phyloP scores from a whole-genome alignment of 2,113 vertebrate species.

The Haemorhous mexicanus region DNA sequence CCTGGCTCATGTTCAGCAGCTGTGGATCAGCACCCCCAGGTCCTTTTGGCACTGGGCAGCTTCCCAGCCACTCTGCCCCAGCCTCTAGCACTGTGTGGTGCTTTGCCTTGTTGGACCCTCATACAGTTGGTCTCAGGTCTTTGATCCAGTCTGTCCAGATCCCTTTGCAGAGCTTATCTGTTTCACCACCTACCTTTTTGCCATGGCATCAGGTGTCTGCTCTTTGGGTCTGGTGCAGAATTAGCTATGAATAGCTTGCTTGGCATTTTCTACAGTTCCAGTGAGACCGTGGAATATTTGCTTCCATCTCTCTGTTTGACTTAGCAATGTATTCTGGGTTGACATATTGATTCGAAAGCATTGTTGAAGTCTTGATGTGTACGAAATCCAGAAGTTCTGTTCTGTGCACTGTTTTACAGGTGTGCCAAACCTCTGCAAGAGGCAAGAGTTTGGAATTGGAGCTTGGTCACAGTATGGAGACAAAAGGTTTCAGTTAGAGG shows the following conservation, averaged over 20 bases:
- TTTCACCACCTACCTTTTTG: neutral
- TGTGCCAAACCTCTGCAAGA: neutral
- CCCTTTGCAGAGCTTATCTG: neutral
- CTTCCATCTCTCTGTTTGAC: neutral
- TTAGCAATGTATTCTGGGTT: neutral
- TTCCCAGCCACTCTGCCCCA: neutral
- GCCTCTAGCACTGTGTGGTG: neutral
- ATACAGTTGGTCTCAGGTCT: neutral
- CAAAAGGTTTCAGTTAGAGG: neutral
- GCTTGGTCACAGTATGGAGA: neutral
- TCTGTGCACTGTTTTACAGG: neutral
- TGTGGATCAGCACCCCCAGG: fast-evolving
- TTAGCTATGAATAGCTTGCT: neutral
- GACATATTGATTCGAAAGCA: neutral
- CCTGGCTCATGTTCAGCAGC: neutral
- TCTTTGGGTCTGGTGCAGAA: neutral
- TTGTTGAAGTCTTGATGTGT: neutral
- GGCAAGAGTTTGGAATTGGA: neutral
- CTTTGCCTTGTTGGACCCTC: neutral
- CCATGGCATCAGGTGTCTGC: neutral
- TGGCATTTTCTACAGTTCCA: neutral
- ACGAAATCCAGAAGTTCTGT: neutral
- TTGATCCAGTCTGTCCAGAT: neutral
- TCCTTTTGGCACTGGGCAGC: neutral
- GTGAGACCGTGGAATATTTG: neutral